Conservation (phyloP, 2,113 vertebrate species). For the Calypte anna region DNA sequence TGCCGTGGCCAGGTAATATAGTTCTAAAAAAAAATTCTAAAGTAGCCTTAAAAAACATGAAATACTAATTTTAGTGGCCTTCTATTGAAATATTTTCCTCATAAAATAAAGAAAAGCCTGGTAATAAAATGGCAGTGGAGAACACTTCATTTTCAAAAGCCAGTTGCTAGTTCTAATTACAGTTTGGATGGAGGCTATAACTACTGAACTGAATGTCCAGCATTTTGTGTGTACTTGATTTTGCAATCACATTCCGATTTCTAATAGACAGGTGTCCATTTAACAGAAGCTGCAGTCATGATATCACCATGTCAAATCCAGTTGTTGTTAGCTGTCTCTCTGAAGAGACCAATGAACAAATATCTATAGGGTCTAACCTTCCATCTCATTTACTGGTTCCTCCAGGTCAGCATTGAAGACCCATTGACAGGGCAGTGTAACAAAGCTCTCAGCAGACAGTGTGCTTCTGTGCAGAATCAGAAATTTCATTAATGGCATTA, state of each 20-base stretch:
- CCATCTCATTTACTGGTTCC: background rate
- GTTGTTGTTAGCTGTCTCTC: background rate
- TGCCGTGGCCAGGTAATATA: background rate
- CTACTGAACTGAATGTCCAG: background rate
- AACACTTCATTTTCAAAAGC: background rate
- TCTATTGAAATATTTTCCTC: background rate
- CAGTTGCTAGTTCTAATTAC: background rate
- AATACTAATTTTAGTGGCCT: background rate
- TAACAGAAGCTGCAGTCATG: background rate
- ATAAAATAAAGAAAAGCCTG: fast-evolving
- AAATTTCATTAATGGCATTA: background rate
- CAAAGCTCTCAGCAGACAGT: background rate
- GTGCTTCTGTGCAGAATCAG: background rate
- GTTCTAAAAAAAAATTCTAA: background rate
- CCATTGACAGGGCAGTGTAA: background rate
- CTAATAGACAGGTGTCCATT: background rate
- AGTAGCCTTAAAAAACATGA: background rate
- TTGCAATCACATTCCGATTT: background rate
- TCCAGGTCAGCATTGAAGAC: background rate
- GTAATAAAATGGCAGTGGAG: background rate
- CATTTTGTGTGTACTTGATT: background rate
- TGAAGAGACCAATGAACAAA: background rate
- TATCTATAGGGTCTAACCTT: fast-evolving
- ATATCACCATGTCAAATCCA: background rate
- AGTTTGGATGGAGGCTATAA: background rate